phyloP scores from a whole-genome alignment of 2,888 invertebrate species.

The Siphonodentalium dalli region DNA sequence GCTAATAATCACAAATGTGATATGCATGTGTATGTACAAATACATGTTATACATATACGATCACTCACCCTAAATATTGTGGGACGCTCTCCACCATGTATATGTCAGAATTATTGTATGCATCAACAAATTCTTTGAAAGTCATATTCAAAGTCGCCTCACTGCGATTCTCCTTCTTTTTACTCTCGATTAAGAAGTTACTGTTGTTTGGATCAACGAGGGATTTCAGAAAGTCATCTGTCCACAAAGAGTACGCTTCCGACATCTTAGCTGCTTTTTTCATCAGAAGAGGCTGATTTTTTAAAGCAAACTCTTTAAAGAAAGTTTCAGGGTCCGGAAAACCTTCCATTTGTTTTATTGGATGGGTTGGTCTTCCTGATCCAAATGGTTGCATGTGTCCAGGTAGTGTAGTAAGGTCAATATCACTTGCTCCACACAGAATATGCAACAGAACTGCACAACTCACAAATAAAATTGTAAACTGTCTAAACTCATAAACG shows the following conservation, averaged over 20 bases:
- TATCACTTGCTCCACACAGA: no score
- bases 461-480: no score
- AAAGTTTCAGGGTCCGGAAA: slow-evolving; percentile 50
- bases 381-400: slow-evolving; percentile 58
- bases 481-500: no score
- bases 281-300: slow-evolving; percentile 52
- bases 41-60: no score
- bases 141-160: slow-evolving; percentile 42
- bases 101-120: slow-evolving; percentile 50
- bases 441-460: no score
- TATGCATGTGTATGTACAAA: no score
- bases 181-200: slow-evolving; percentile 51
- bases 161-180: slow-evolving; percentile 58
- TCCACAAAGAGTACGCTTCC: slow-evolving; percentile 52
- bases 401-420: slow-evolving; percentile 32
- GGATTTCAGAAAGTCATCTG: slow-evolving; percentile 56
- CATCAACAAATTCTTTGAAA: slow-evolving; percentile 54
- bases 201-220: slow-evolving; percentile 38
- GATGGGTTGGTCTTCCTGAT: slow-evolving; percentile 35
- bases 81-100: slow-evolving; percentile 62
- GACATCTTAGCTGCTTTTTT: slow-evolving; percentile 48
- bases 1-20: no score
- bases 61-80: slow-evolving; percentile 45
- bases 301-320: slow-evolving; percentile 46
- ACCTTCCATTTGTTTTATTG: slow-evolving; percentile 41